Evolutionary conservation across 2,797 vertebrate genomes (phyloP).

Genomic region (Halcyon chelicuti): DNA sequence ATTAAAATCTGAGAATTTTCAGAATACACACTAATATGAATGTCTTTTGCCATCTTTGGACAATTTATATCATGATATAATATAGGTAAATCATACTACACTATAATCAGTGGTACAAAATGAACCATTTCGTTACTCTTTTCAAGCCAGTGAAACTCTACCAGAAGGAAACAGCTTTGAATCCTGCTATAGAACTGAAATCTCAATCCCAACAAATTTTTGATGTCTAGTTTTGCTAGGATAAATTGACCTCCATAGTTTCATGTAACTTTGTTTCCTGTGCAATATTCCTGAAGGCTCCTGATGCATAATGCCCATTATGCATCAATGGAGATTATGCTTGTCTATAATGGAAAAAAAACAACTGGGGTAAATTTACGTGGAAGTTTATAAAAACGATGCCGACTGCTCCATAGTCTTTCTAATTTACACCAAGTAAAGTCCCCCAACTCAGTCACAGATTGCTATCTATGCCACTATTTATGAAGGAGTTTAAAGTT

Average conservation of each 20-base stretch:
- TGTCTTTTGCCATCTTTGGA: not conserved
- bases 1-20: not conserved
- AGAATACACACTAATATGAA: not conserved
- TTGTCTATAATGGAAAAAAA: not conserved
- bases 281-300: not conserved
- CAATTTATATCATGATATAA: not conserved
- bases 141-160: not conserved
- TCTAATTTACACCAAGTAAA: not conserved
- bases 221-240: not conserved
- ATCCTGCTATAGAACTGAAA: not conserved
- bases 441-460: not conserved
- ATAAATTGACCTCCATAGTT: not conserved
- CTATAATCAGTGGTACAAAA: not conserved
- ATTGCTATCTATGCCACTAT: not conserved
- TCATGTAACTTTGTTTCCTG: not conserved
- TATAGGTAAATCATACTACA: not conserved
- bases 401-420: not conserved
- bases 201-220: not conserved
- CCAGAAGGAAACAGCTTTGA: not conserved
- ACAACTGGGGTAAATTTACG: not conserved
- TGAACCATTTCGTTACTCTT: not conserved
- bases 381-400: not conserved
- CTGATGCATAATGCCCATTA: not conserved
- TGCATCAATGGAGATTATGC: not conserved
- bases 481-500: not conserved